Base-by-base conservation (phyloP, 2,888 invertebrate genomes). In the Mythimna loreyi region DNA sequence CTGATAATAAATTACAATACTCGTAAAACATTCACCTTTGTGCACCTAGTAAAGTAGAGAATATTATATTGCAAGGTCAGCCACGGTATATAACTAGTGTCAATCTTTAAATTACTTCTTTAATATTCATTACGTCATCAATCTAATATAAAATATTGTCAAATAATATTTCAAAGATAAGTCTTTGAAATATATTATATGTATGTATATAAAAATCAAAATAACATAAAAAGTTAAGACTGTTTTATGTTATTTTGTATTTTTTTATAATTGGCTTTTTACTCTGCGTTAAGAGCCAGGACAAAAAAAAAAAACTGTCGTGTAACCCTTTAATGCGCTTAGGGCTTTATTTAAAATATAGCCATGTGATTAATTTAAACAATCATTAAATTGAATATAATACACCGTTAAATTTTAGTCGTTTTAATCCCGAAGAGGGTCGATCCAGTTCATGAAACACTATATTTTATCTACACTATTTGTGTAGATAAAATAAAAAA, bases 21-120 rank as follows among this genome's bases (percentile, higher is more conserved):
- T 52, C 33, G 33, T 33, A 67, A 65, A 67, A 53, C n/a, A 45
- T 33, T 67, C 25, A 45, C n/a, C 50, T 58, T 68, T 43, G 28
- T 19, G 33, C 40, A 52, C n/a, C 2, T 28, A n/a, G 23, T 40
- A 6, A 49, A 58, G 23, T 16, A 7, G n/a, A 21, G 2, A 23
- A 53, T 25, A 33, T 61, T 52, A 19, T 67, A n/a, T 23, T 49
- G 28, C 21, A 40, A 30, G 28, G 28, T 36, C 28, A 52, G 4
- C 28, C 19, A 28, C 52, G 19, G 28, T 52, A 28, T 25, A 28
- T 50, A 28, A 6, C 1, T 16, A 25, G 43, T 45, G n/a, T n/a
- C 43, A 43, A 43, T n/a, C 23, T 28, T 49, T 16, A 25, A 25
- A 50, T 11, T 23, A 50, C 49, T 49, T 49, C 13, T 23, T 23